Conservation (phyloP, 2,113 vertebrate species). For the Bungarus multicinctus region DNA sequence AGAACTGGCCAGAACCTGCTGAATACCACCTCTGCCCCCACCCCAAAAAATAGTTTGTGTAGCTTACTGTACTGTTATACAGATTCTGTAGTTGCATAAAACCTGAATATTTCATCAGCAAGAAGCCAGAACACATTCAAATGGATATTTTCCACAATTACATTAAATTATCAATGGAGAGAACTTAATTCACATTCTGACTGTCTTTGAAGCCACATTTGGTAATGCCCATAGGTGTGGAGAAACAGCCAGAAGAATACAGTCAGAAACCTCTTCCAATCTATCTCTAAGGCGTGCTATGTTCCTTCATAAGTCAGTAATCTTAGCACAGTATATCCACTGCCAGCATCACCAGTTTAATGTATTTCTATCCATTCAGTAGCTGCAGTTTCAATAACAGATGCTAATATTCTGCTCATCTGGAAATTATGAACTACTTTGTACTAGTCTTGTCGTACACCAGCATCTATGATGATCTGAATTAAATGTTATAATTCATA, state of each 20-base stretch:
- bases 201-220: neutral
- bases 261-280: neutral
- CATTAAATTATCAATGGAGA: neutral
- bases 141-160: neutral
- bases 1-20: no score
- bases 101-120: neutral
- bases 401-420: constrained; percentile 7
- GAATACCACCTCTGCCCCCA: no score
- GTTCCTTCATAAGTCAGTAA: neutral
- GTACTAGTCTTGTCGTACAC: neutral
- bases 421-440: neutral
- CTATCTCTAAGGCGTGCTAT: neutral
- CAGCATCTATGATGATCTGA: neutral
- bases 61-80: neutral
- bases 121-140: neutral
- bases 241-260: neutral
- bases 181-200: neutral
- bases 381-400: neutral
- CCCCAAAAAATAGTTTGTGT: neutral
- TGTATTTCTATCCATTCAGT: neutral
- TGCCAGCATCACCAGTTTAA: neutral
- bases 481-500: neutral
- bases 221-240: neutral
- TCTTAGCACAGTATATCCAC: neutral
- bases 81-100: neutral